A percentile compares a stretch with the other conserved stretches of the same genome.
Evolutionary conservation across 2,888 invertebrate genomes (phyloP).

Genomic region (Criorhina ranunculi): DNA sequence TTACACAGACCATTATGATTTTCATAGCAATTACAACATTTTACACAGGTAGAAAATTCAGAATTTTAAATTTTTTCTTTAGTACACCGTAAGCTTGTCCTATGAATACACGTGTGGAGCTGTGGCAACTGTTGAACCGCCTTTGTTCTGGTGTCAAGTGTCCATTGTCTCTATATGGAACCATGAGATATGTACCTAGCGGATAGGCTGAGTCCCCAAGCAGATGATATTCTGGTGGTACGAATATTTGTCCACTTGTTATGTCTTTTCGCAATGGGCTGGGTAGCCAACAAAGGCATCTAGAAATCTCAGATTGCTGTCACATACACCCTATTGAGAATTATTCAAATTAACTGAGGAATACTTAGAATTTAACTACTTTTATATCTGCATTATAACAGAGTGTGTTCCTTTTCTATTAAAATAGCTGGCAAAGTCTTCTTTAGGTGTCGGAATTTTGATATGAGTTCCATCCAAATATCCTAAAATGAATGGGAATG

Average conservation of each 20-base stretch:
- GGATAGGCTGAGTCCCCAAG: background rate
- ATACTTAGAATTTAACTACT: constrained; percentile 8
- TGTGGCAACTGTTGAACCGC: background rate
- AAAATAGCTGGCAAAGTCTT: too few relatives aligned
- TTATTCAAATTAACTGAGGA: background rate
- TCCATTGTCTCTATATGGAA: constrained; percentile 5
- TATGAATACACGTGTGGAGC: too few relatives aligned
- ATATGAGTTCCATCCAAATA: too few relatives aligned
- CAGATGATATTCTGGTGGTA: constrained; percentile 8
- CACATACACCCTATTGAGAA: background rate
- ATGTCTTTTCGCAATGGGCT: background rate
- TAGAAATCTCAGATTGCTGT: background rate
- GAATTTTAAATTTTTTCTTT: background rate
- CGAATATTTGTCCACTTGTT: constrained; percentile 3
- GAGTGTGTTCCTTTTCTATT: too few relatives aligned
- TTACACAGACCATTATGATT: constrained; percentile 1
- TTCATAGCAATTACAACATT: constrained; percentile 1
- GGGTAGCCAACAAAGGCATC: background rate
- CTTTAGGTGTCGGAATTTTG: too few relatives aligned
- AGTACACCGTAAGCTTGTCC: constrained; percentile 2
- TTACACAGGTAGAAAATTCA: too few relatives aligned
- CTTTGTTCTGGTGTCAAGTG: constrained; percentile 9
- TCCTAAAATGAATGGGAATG: too few relatives aligned
- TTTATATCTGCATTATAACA: too few relatives aligned
- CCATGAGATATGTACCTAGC: background rate